Evolutionary conservation across 2,797 vertebrate species (phyloP).

Genomic region (Scleropages formosus): DNA sequence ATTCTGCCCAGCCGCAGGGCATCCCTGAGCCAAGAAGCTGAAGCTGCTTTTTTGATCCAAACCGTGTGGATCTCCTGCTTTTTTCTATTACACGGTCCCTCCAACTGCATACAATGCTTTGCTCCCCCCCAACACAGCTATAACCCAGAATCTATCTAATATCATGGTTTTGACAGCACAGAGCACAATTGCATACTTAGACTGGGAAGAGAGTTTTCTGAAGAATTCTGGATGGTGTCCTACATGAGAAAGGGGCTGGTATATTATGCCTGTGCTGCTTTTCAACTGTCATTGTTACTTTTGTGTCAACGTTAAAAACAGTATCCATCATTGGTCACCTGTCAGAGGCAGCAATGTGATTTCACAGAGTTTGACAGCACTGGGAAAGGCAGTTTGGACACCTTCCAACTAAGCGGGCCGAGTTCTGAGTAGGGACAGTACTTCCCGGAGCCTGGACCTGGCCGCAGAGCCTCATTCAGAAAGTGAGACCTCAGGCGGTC

Average conservation of each 20-base stretch:
- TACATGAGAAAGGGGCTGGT: neutral
- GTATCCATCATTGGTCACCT: slow-evolving; percentile 43
- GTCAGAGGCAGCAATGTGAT: slow-evolving; percentile 54
- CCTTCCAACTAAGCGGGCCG: too few relatives aligned
- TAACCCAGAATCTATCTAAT: neutral
- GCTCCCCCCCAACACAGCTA: too few relatives aligned
- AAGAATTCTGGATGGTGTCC: neutral
- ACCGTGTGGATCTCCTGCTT: slow-evolving; percentile 51
- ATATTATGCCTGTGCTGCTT: too few relatives aligned
- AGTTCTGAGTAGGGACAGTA: too few relatives aligned
- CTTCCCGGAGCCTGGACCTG: too few relatives aligned
- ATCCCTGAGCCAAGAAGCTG: slow-evolving; percentile 60
- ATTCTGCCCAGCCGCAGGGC: slow-evolving; percentile 29
- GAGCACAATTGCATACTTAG: neutral
- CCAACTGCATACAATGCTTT: slow-evolving; percentile 25
- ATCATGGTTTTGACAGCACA: neutral
- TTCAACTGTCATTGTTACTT: too few relatives aligned
- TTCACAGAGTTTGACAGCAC: slow-evolving; percentile 40
- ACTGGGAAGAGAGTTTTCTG: neutral
- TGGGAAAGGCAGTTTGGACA: slow-evolving; percentile 43
- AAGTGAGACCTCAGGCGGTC: too few relatives aligned
- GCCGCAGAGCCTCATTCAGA: too few relatives aligned
- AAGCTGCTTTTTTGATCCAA: slow-evolving; percentile 60
- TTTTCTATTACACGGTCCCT: slow-evolving; percentile 16
- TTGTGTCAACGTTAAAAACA: slow-evolving; percentile 37